A percentile compares a stretch with the other conserved stretches of the same genome.
These are phyloP conservation scores for Peromyscus californicus DNA, from an alignment of 2,113 vertebrate genomes.

Conservation along the genomic window DNA sequence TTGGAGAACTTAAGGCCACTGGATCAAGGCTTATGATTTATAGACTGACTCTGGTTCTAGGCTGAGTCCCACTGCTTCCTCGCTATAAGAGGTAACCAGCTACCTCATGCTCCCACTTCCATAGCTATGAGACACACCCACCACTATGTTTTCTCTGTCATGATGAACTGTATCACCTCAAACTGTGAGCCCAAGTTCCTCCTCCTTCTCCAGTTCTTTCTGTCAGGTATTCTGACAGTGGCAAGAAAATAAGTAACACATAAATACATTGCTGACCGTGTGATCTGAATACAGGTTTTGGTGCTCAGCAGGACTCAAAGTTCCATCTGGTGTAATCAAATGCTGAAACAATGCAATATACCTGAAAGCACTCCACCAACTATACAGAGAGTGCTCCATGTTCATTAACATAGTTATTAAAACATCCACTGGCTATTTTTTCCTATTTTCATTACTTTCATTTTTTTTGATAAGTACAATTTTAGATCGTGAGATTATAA, in stretches of 20 bases:
- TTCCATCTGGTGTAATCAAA: not conserved
- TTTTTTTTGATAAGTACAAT: not conserved
- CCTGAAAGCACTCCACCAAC: not conserved
- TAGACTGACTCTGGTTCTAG: not conserved
- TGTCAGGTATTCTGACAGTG: not conserved
- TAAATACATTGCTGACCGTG: not conserved
- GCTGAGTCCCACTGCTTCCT: too few species aligned
- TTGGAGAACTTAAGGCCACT: not conserved
- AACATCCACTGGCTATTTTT: not conserved
- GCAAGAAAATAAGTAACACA: not conserved
- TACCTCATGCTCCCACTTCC: not conserved
- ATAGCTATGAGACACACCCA: not conserved
- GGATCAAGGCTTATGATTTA: too few species aligned
- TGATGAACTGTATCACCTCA: not conserved
- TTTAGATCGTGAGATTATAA: not conserved
- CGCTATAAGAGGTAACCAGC: not conserved
- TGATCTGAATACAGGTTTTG: not conserved
- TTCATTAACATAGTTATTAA: not conserved
- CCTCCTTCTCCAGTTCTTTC: not conserved
- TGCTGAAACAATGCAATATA: not conserved
- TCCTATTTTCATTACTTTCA: not conserved
- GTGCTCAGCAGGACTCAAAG: not conserved
- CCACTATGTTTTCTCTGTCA: not conserved
- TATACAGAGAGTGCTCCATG: not conserved
- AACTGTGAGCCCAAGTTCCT: not conserved